phyloP scores from a whole-genome alignment of 2,113 vertebrate genomes.

The Corynorhinus townsendii region DNA sequence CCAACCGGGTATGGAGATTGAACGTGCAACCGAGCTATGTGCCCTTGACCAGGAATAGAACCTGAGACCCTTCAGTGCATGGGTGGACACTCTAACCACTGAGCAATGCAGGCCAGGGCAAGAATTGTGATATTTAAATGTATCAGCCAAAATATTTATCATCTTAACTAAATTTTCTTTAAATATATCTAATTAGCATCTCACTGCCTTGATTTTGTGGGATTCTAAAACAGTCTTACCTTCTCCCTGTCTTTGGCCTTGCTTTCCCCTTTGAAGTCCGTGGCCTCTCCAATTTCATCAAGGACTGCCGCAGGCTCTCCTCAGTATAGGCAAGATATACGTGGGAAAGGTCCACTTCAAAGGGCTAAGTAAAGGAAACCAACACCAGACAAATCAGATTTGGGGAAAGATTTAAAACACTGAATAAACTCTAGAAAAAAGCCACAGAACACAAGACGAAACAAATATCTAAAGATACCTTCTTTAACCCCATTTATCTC shows the following conservation, averaged over 20 bases:
- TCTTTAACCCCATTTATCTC: neutral
- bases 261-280: conserved; percentile 94
- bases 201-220: neutral
- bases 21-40: too few relatives aligned
- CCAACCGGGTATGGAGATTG: too few relatives aligned
- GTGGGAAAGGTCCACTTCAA: conserved; percentile 96
- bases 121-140: neutral
- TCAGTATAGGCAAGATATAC: conserved; percentile 97
- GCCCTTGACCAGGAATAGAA: too few relatives aligned
- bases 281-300: conserved; percentile 95
- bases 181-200: neutral
- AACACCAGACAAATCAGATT: neutral
- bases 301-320: conserved; percentile 95
- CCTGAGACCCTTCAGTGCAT: too few relatives aligned
- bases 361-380: conserved; percentile 82
- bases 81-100: too few relatives aligned
- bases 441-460: neutral
- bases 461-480: neutral
- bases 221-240: conserved; percentile 80
- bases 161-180: neutral
- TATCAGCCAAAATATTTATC: neutral
- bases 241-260: conserved; percentile 93
- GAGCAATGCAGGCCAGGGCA: neutral
- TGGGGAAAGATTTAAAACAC: conserved; percentile 72
- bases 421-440: neutral